Base-by-base conservation (phyloP, 1,140 invertebrate species). In the Varroa destructor region DNA sequence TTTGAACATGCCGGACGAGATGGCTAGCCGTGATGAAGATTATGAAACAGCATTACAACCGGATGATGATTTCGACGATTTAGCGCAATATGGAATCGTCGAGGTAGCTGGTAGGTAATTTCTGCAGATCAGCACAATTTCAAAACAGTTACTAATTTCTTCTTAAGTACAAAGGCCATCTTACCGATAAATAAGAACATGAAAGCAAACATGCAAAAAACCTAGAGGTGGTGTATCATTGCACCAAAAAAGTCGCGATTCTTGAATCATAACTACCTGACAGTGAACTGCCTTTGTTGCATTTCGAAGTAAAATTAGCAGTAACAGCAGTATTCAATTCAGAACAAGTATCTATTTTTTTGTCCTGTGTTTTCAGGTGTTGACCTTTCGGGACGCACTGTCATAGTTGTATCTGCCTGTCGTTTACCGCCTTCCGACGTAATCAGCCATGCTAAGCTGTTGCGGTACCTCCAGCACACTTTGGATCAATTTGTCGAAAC, bases 401-500 rank as follows among this genome's bases (percentile, higher is more conserved):
- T 97, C 64, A 95, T 98, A 78, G 89, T 94, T 56, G 89, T 97
- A 70, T 95, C 92, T 71, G 91, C 93, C 25, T 96, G 91, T 78
- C 87, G 89, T 77, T 84, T 97, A 76, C 93, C 93, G n/a, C 86
- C 87, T 58, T 90, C 87, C 77, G 88, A 88, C 78, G 86, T 87
- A 75, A 82, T 94, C 74, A 87, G 91, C 80, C 91, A 93, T 78
- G 84, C 87, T 73, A 84, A 86, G 79, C 84, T 95, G 70, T 82
- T 94, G 55, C 87, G 87, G 91, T 97, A 96, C 82, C 84, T 98
- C 74, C 91, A 90, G 79, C 88, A 88, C 79, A 97, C 94, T 58
- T 82, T 99, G 79, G 93, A 99, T 81, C 91, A 92, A 78, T 97
- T 95, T 81, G 96, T 99, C 56, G 93, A 99, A 79, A 91, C 95